Conservation (phyloP, 2,113 vertebrate species). For the Pterophyllum scalare region DNA sequence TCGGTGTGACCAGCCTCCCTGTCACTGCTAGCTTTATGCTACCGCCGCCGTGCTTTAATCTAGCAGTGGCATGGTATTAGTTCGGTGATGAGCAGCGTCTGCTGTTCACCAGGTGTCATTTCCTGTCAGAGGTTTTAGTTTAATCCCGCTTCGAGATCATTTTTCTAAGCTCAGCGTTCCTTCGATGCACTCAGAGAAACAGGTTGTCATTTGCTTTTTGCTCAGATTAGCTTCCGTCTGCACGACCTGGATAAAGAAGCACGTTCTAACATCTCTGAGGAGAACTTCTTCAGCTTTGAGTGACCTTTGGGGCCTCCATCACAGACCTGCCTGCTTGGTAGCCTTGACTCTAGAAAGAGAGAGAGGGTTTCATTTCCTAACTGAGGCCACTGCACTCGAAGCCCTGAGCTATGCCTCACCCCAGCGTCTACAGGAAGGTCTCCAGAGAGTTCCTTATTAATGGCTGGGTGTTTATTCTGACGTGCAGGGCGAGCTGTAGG, state of each 20-base stretch:
- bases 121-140: neutral
- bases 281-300: neutral
- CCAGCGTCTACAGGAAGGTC: neutral
- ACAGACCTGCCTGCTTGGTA: neutral
- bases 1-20: neutral
- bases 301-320: neutral
- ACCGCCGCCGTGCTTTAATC: neutral
- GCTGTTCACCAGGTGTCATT: neutral
- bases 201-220: neutral
- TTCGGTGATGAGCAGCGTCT: neutral
- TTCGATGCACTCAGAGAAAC: neutral
- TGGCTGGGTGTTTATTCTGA: neutral
- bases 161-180: neutral
- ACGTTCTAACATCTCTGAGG: neutral
- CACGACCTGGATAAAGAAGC: neutral
- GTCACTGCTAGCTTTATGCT: neutral
- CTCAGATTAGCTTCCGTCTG: neutral
- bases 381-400: neutral
- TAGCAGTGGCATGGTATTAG: neutral
- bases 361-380: neutral
- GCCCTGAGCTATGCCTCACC: neutral
- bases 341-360: neutral
- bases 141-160: neutral
- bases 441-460: neutral
- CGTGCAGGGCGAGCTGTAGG: neutral